A percentile compares a stretch with the other conserved stretches of the same genome.
Evolutionary conservation across 2,888 invertebrate species (phyloP).

Genomic region (Chrysopilus asiliformis): DNA sequence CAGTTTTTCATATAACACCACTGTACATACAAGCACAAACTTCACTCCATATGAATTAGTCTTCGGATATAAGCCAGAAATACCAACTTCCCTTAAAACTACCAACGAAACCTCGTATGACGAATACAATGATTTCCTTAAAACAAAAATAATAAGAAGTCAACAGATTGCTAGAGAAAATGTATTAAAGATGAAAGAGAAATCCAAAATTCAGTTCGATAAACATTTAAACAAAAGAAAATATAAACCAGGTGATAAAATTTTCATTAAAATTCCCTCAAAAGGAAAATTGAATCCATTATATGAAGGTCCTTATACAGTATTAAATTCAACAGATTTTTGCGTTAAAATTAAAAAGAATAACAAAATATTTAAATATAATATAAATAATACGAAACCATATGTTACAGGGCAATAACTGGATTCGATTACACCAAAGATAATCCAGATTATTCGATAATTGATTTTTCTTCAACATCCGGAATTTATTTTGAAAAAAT

Average conservation of each 20-base stretch:
- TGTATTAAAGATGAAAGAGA: too few species aligned
- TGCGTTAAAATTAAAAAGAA: neutral
- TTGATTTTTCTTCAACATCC: neutral
- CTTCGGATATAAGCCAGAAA: slow-evolving; percentile 1
- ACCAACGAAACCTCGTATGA: neutral
- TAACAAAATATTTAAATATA: neutral
- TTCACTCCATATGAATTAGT: slow-evolving; percentile 2
- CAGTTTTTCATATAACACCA: slow-evolving; percentile 1
- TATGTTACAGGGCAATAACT: neutral
- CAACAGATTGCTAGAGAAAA: too few species aligned
- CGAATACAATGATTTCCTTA: slow-evolving; percentile 1
- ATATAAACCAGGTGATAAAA: neutral
- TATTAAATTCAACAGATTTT: neutral
- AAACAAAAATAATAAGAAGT: too few species aligned
- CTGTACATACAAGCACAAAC: neutral
- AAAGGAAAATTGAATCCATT: slow-evolving; percentile 1
- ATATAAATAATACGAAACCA: slow-evolving; percentile 3
- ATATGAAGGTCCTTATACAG: slow-evolving; percentile 2
- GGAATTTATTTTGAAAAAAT: too few species aligned
- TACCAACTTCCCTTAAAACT: neutral
- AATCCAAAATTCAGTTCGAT: neutral
- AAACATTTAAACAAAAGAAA: neutral
- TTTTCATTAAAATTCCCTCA: too few species aligned
- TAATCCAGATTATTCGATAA: neutral
- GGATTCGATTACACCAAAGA: neutral